Conservation (phyloP, 2,888 invertebrate species). For the Graphium colonna region DNA sequence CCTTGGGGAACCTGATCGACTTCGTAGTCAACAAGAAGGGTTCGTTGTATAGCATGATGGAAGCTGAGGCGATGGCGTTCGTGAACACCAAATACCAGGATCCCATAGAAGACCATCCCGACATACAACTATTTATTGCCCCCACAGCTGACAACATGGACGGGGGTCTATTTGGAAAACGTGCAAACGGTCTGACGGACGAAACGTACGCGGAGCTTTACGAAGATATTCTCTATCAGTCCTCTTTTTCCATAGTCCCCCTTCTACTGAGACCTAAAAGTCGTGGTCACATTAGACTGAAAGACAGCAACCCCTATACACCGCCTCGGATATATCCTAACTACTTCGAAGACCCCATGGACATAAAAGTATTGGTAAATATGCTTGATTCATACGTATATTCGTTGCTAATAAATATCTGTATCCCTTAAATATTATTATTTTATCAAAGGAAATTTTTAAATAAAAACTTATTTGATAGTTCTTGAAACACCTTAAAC, state of each 20-base stretch:
- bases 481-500: too few relatives aligned
- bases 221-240: constrained; percentile 84
- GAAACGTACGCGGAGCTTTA: constrained; percentile 84
- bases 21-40: constrained; percentile 83
- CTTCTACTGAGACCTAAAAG: constrained; percentile 87
- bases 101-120: constrained; percentile 85
- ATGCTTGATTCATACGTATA: not conserved
- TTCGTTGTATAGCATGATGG: constrained; percentile 87
- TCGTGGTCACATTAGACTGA: constrained; percentile 83
- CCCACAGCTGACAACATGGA: constrained; percentile 88
- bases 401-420: not conserved
- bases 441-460: too few relatives aligned
- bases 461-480: too few relatives aligned
- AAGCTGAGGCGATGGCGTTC: constrained; percentile 89
- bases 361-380: constrained; percentile 84
- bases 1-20: constrained; percentile 79
- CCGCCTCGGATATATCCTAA: constrained; percentile 94
- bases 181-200: constrained; percentile 83
- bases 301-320: constrained; percentile 83
- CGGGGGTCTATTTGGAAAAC: constrained; percentile 86
- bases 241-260: constrained; percentile 84
- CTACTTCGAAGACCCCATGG: constrained; percentile 87
- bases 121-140: constrained; percentile 88
- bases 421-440: too few relatives aligned
- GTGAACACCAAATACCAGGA: constrained; percentile 87